Evolutionary conservation across 2,797 vertebrate genomes (phyloP).

Genomic region (Gambusia yucatana): DNA sequence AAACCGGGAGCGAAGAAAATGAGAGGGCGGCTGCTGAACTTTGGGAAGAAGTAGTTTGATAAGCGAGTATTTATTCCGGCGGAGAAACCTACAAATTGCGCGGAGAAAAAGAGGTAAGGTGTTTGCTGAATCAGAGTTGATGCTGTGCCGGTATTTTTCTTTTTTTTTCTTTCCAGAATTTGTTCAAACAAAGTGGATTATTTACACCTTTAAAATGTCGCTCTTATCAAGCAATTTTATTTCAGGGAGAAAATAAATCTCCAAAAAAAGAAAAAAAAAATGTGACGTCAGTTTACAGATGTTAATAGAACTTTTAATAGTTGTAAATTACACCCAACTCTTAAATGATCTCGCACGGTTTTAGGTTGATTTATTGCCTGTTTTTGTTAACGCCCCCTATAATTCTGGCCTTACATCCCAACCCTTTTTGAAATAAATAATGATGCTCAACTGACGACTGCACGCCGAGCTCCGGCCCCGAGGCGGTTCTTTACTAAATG

Average conservation of each 20-base stretch:
- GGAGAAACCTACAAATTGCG: conserved; percentile 46
- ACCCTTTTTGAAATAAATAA: background rate
- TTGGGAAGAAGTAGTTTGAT: conserved; percentile 35
- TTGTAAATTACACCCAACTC: background rate
- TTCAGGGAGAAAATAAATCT: background rate
- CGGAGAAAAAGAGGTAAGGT: conserved; percentile 53
- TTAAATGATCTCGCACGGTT: background rate
- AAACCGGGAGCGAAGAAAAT: conserved; percentile 1
- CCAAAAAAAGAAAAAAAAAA: background rate
- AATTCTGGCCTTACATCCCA: background rate
- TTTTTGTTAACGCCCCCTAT: background rate
- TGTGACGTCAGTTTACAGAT: background rate
- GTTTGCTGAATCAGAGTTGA: conserved; percentile 25
- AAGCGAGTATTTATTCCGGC: conserved; percentile 10
- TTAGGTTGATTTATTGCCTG: background rate
- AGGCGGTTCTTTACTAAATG: conserved; percentile 41
- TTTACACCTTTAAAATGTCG: background rate
- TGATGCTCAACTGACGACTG: conserved; percentile 20
- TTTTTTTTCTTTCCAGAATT: no score
- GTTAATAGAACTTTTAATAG: background rate
- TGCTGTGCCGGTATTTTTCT: background rate
- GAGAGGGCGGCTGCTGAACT: conserved; percentile 43
- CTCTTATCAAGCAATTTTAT: background rate
- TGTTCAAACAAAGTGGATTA: background rate
- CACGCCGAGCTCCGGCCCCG: conserved; percentile 24